Conservation (phyloP, 2,113 vertebrate species). For the Emydura subglobosa region DNA sequence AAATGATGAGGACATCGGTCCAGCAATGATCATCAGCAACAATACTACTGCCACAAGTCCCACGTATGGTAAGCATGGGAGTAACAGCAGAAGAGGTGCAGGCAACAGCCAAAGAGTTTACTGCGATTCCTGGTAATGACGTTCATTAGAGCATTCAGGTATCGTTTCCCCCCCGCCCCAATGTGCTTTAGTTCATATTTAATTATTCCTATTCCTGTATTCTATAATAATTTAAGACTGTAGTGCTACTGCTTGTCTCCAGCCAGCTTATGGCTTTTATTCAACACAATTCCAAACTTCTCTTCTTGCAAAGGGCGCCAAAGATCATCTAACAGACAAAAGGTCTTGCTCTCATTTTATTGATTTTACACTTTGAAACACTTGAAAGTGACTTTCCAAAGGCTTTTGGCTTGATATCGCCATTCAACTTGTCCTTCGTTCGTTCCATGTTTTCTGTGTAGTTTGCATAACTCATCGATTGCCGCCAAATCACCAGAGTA, state of each 20-base stretch:
- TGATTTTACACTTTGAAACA: neutral
- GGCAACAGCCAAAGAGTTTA: neutral
- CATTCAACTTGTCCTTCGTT: neutral
- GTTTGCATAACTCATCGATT: too few relatives aligned
- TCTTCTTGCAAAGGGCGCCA: neutral
- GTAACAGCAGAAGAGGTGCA: neutral
- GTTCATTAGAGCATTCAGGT: neutral
- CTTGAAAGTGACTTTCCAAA: neutral
- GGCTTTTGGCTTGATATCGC: neutral
- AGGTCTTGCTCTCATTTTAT: neutral
- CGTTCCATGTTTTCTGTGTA: neutral
- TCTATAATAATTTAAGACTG: neutral
- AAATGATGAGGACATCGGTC: neutral
- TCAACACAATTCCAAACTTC: neutral
- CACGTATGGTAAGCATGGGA: neutral
- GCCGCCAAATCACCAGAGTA: too few relatives aligned
- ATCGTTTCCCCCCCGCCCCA: conserved; percentile 14
- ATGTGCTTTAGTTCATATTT: neutral
- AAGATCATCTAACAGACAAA: accelerated
- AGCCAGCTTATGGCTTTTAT: neutral
- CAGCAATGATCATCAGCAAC: neutral
- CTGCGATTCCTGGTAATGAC: neutral
- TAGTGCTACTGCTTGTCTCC: neutral
- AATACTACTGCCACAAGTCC: neutral
- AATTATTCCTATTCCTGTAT: neutral